Evolutionary conservation across 2,797 vertebrate genomes (phyloP).

Genomic region (Potorous gilbertii): DNA sequence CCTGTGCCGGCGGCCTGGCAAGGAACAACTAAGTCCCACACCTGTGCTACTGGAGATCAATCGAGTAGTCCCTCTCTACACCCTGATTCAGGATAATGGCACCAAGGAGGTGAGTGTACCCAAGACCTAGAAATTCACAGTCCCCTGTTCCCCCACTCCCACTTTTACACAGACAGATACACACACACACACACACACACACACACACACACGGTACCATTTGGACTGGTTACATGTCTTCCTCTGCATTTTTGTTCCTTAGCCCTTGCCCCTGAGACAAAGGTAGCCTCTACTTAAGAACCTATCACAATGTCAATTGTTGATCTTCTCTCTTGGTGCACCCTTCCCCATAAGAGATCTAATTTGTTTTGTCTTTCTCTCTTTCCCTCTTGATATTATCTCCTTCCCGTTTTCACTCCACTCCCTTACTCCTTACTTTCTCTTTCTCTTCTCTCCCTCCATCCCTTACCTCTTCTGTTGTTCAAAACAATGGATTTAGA

Average conservation of each 20-base stretch:
- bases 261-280: neutral
- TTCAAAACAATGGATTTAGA: neutral
- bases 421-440: neutral
- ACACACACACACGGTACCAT: neutral
- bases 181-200: neutral
- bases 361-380: neutral
- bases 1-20: constrained; percentile 92
- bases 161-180: neutral
- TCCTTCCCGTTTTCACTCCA: neutral
- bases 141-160: neutral
- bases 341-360: neutral
- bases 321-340: neutral
- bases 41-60: constrained; percentile 96
- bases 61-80: constrained; percentile 93
- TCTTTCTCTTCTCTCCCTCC: neutral
- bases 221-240: neutral
- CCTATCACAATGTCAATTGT: neutral
- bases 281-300: neutral
- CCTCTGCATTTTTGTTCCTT: neutral
- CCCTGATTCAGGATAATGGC: constrained; percentile 94
- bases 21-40: constrained; percentile 92
- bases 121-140: constrained; percentile 5
- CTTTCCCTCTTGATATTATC: neutral
- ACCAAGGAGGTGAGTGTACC: constrained; percentile 93
- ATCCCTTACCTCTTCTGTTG: neutral